Base-by-base conservation (phyloP, 2,888 invertebrate species). In the Cephonodes hylas region DNA sequence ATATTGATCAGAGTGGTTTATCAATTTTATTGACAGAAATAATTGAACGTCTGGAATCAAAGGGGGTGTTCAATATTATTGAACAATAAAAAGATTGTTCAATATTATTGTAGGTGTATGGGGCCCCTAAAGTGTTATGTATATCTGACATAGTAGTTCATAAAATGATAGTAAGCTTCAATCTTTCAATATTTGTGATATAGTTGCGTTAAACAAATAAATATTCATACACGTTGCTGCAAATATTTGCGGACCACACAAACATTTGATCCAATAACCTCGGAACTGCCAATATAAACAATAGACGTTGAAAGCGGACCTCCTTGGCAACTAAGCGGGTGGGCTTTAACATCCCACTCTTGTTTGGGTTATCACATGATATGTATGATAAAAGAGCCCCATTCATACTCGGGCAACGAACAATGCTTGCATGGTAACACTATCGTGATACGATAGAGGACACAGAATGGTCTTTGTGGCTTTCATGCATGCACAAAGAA, bases 321-420 rank as follows among this genome's bases (percentile, higher is more conserved):
- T 53, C 18, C 53, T 23, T 25, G 23, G 13, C 46, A n/a, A 25
- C 25, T 13, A 3, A 38, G 38, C 42, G 23, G 34, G 38, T 22
- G 53, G 48, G 27, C 25, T 3, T 23, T 22, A 34, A 13, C 23
- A 15, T 60, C 57, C 46, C 63, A 59, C 65, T 63, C 61, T 58
- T 67, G 70, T 75, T 69, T 73, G 48, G 66, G 63, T 75, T 74
- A 73, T 67, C 73, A 56, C 0, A 56, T 31, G 60, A 45, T 65
- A 68, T 65, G 48, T 7, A 61, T 67, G 59, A 72, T 67, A 68
- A 64, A 61, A n/a, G n/a, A n/a, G 53, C 60, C 25, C 44, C 25
- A 59, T 62, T 67, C 73, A 66, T 61, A 72, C 62, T 62, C 38
- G 68, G 66, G 22, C 46, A n/a, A 22, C 23, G 23, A 25, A 42